phyloP scores from a whole-genome alignment of 2,113 vertebrate species.

The Hoplias malabaricus region DNA sequence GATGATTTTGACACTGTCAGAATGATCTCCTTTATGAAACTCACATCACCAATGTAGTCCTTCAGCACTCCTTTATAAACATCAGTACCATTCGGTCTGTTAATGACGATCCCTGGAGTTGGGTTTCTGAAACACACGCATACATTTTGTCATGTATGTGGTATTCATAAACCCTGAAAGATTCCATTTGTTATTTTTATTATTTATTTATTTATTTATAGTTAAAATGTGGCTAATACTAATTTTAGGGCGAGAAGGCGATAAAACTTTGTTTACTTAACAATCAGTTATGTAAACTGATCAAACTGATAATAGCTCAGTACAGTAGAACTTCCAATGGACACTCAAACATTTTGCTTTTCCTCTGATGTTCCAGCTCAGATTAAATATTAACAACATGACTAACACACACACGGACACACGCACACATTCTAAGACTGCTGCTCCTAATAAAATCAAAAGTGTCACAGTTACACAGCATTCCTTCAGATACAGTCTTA shows the following conservation, averaged over 20 bases:
- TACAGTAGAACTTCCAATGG: too few species aligned
- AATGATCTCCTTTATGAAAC: too few species aligned
- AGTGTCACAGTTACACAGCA: too few species aligned
- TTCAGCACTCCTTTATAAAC: constrained; percentile 90
- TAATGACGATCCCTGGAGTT: constrained; percentile 88
- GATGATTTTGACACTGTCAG: background rate
- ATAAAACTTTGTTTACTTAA: background rate
- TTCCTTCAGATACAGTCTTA: background rate
- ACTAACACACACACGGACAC: background rate
- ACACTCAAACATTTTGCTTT: background rate
- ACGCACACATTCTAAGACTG: background rate
- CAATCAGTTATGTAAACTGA: background rate
- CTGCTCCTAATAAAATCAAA: background rate
- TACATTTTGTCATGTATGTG: too few species aligned
- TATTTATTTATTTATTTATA: too few species aligned
- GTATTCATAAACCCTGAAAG: too few species aligned
- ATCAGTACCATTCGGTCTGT: constrained; percentile 88
- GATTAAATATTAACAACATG: background rate
- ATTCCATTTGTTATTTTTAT: too few species aligned
- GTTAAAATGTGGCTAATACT: too few species aligned
- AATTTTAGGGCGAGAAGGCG: too few species aligned
- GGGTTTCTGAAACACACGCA: constrained; percentile 85
- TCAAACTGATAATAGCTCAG: background rate
- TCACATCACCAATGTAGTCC: constrained; percentile 86
- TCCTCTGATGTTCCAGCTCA: background rate